Evolutionary conservation across 2,888 invertebrate genomes (phyloP).

Genomic region (Drosophila borealis): DNA sequence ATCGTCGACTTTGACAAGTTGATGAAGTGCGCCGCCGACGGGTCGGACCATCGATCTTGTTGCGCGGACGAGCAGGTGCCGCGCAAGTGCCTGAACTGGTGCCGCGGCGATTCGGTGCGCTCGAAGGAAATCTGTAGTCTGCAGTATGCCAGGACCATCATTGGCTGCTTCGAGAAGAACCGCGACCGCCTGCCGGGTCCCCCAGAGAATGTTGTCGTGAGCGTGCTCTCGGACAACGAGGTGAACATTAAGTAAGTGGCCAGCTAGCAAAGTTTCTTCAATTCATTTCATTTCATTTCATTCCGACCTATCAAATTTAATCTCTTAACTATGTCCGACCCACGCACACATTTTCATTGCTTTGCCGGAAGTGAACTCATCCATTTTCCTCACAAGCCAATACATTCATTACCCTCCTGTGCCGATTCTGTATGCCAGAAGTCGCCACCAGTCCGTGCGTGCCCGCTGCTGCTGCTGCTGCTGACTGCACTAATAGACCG

Average conservation of each 20-base stretch:
- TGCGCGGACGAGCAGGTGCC: conserved; percentile 93
- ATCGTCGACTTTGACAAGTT: conserved; percentile 93
- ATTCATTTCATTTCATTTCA: background rate
- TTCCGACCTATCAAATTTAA: conserved; percentile 50
- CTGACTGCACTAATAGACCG: conserved; percentile 75
- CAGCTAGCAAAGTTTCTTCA: conserved; percentile 15
- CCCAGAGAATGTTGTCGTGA: conserved; percentile 88
- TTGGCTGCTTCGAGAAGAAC: conserved; percentile 93
- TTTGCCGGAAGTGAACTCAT: conserved; percentile 69
- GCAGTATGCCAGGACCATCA: conserved; percentile 90
- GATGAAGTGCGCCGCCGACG: conserved; percentile 94
- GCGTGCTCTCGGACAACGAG: conserved; percentile 87
- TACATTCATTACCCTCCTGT: conserved; percentile 70
- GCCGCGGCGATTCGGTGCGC: conserved; percentile 90
- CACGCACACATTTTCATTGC: conserved; percentile 60
- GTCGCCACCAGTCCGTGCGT: conserved; percentile 22
- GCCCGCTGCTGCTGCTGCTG: conserved; percentile 20
- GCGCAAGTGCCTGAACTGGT: conserved; percentile 92
- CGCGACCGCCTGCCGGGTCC: conserved; percentile 92
- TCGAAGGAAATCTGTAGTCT: conserved; percentile 89
- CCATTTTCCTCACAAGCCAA: conserved; percentile 69
- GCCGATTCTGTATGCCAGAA: conserved; percentile 6
- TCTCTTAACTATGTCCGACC: conserved; percentile 47
- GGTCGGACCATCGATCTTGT: conserved; percentile 93
- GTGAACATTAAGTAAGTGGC: conserved; percentile 86